These are phyloP conservation scores for Bombylius discolor DNA, from an alignment of 2,888 invertebrate species.

Conservation along the genomic window DNA sequence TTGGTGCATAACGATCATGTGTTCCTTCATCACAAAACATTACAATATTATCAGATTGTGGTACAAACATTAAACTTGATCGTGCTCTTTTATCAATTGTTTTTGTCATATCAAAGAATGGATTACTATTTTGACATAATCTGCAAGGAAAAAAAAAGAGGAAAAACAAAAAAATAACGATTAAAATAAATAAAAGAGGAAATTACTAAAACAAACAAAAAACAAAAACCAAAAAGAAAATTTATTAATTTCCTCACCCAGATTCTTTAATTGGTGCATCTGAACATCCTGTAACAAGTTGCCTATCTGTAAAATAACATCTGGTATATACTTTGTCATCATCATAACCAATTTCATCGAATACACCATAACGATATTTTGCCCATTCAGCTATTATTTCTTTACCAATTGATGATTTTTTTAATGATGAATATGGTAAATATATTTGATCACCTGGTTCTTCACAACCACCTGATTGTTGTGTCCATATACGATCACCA, in stretches of 20 bases:
- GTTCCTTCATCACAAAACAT: constrained; percentile 49
- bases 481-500: constrained; percentile 44
- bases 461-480: constrained; percentile 48
- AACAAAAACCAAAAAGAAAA: not conserved
- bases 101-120: constrained; percentile 10
- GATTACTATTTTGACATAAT: constrained; percentile 7
- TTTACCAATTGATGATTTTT: constrained; percentile 25
- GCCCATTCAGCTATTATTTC: constrained; percentile 49
- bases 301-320: constrained; percentile 36
- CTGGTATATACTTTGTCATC: constrained; percentile 46
- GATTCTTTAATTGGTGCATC: constrained; percentile 38
- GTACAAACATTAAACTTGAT: constrained; percentile 42
- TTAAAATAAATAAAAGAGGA: not conserved
- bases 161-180: not conserved
- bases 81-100: constrained; percentile 34
- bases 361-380: constrained; percentile 54
- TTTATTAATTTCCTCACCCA: constrained; percentile 28
- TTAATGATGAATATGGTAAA: constrained; percentile 36
- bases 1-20: constrained; percentile 49
- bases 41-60: constrained; percentile 39
- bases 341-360: constrained; percentile 49
- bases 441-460: constrained; percentile 45
- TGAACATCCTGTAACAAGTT: constrained; percentile 40
- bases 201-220: not conserved
- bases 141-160: constrained; percentile 2